These are phyloP conservation scores for Drosophila demipolita DNA, from an alignment of 2,888 invertebrate species.

Conservation along the genomic window DNA sequence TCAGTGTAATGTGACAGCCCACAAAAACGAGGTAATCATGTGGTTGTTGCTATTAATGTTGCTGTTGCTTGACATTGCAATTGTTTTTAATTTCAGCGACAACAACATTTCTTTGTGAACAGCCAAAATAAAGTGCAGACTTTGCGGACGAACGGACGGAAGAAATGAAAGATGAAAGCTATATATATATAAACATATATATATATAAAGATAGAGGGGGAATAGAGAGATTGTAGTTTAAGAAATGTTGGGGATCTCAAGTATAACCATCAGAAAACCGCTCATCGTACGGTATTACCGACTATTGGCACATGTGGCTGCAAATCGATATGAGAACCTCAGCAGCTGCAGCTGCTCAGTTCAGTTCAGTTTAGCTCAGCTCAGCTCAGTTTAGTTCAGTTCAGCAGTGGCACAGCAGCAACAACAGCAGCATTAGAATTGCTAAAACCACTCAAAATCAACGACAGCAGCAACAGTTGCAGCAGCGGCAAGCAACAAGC, in stretches of 20 bases:
- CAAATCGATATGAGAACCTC: slow-evolving; percentile 52
- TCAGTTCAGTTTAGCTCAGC: slow-evolving; percentile 37
- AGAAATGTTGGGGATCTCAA: slow-evolving; percentile 54
- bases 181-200: not conserved
- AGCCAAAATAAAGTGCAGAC: slow-evolving; percentile 54
- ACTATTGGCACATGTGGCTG: slow-evolving; percentile 47
- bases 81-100: slow-evolving; percentile 63
- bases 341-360: slow-evolving; percentile 32
- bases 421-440: slow-evolving; percentile 78
- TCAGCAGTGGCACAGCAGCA: slow-evolving; percentile 29
- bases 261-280: slow-evolving; percentile 62
- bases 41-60: slow-evolving; percentile 31
- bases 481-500: slow-evolving; percentile 57
- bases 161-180: slow-evolving; percentile 2
- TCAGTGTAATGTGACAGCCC: slow-evolving; percentile 36
- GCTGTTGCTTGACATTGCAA: slow-evolving; percentile 61
- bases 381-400: slow-evolving; percentile 32
- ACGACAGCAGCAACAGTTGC: slow-evolving; percentile 48
- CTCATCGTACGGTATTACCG: slow-evolving; percentile 69
- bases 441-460: slow-evolving; percentile 75
- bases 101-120: slow-evolving; percentile 60
- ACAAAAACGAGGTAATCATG: slow-evolving; percentile 46
- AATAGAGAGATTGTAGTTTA: slow-evolving; percentile 5
- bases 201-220: not conserved
- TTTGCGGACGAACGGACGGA: slow-evolving; percentile 56